phyloP scores from a whole-genome alignment of 2,888 invertebrate genomes.

The Dasysyrphus albostriatus region DNA sequence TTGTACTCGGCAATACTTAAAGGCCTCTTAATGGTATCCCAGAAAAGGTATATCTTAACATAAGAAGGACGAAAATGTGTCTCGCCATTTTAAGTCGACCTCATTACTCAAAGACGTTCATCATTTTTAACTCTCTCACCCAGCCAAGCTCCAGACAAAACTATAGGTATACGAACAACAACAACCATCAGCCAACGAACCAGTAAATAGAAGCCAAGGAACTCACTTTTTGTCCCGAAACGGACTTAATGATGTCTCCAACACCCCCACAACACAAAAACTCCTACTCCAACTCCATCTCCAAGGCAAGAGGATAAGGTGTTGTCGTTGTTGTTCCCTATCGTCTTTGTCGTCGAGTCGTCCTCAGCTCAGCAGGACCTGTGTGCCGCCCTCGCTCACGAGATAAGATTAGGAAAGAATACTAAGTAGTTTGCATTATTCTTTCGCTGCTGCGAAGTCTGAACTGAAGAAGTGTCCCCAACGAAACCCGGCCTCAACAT shows the following conservation, averaged over 20 bases:
- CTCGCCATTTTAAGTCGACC: constrained; percentile 73
- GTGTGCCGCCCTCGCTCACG: constrained; percentile 40
- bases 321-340: constrained; percentile 26
- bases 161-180: not conserved
- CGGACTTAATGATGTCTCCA: constrained; percentile 73
- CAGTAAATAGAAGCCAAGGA: constrained; percentile 68
- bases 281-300: not conserved
- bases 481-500: constrained; percentile 63
- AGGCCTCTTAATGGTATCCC: constrained; percentile 51
- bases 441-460: constrained; percentile 53
- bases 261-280: constrained; percentile 34
- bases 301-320: constrained; percentile 38
- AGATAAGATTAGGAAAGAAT: constrained; percentile 75
- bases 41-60: constrained; percentile 7
- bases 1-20: constrained; percentile 4
- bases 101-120: constrained; percentile 76
- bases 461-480: constrained; percentile 50
- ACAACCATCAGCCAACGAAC: constrained; percentile 38
- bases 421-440: constrained; percentile 73
- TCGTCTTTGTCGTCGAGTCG: constrained; percentile 26
- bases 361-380: constrained; percentile 41
- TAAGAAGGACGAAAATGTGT: constrained; percentile 63
- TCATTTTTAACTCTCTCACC: constrained; percentile 73
- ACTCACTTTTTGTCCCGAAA: constrained; percentile 57
- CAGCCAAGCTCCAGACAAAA: constrained; percentile 38